phyloP scores from a whole-genome alignment of 2,888 invertebrate species.

The Vannuccia rotundouncinata region DNA sequence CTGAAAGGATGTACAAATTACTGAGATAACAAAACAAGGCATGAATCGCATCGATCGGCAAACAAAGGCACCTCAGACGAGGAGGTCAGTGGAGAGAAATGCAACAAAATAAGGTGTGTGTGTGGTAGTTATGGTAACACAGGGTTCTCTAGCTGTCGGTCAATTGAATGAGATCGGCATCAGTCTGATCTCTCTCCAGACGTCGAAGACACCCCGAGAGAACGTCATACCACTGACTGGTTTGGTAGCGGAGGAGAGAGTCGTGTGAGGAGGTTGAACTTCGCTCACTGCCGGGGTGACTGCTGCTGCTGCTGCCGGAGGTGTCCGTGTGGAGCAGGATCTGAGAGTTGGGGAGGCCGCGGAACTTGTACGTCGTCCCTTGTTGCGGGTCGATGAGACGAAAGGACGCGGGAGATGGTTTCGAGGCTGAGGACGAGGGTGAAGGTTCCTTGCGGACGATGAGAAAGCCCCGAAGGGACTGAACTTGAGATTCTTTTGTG shows the following conservation, averaged over 20 bases:
- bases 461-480: neutral
- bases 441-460: neutral
- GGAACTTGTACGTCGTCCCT: constrained; percentile 31
- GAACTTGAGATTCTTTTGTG: neutral
- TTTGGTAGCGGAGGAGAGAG: neutral
- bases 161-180: neutral
- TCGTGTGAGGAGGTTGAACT: neutral
- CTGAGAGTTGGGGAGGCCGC: neutral
- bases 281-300: neutral
- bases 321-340: neutral
- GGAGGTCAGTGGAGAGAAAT: neutral
- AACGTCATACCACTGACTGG: neutral
- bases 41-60: no score
- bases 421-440: neutral
- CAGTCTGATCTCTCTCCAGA: neutral
- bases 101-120: neutral
- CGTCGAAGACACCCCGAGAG: neutral
- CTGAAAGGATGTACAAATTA: no score
- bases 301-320: neutral
- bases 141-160: neutral
- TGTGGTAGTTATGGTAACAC: neutral
- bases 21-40: no score
- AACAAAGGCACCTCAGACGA: neutral
- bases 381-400: neutral
- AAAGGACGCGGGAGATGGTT: neutral